Conservation (phyloP, 2,797 vertebrate species). For the Sebastolobus altivelis region DNA sequence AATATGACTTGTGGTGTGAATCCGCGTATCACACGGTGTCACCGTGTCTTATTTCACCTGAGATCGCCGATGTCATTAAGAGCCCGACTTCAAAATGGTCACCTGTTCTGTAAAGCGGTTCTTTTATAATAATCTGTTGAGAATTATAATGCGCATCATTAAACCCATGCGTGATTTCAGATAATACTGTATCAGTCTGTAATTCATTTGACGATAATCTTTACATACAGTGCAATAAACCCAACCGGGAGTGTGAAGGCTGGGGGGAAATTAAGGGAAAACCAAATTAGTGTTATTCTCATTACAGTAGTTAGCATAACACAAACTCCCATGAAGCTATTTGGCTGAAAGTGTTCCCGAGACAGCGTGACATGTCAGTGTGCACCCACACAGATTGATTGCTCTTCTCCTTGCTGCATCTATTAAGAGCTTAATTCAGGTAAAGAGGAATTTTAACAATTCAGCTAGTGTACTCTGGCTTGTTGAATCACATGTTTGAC, state of each 20-base stretch:
- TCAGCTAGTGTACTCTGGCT: not conserved
- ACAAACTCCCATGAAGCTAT: conserved; percentile 26
- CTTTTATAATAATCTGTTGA: conserved; percentile 24
- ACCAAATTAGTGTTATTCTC: conserved; percentile 36
- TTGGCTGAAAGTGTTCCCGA: conserved; percentile 13
- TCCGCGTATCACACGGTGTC: not conserved
- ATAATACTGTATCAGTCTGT: not conserved
- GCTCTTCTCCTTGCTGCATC: not conserved
- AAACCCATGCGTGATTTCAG: conserved; percentile 20
- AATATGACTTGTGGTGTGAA: not conserved
- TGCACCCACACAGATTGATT: conserved; percentile 1
- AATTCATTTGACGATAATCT: conserved; percentile 22
- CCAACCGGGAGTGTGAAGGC: conserved; percentile 20
- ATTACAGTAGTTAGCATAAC: conserved; percentile 27
- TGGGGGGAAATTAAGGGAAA: conserved; percentile 22
- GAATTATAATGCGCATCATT: conserved; percentile 18
- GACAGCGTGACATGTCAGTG: conserved; percentile 7
- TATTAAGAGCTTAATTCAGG: not conserved
- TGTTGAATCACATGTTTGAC: too few species aligned
- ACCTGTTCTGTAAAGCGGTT: conserved; percentile 35
- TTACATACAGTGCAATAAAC: conserved; percentile 35
- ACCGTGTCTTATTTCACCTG: not conserved
- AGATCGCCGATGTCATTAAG: conserved; percentile 13
- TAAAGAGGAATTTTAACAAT: not conserved
- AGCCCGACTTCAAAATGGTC: conserved; percentile 23